Evolutionary conservation across 2,797 vertebrate genomes (phyloP), one percentile per base, ranked within the genome.

Genomic region (Pseudocheirus occidentalis): DNA sequence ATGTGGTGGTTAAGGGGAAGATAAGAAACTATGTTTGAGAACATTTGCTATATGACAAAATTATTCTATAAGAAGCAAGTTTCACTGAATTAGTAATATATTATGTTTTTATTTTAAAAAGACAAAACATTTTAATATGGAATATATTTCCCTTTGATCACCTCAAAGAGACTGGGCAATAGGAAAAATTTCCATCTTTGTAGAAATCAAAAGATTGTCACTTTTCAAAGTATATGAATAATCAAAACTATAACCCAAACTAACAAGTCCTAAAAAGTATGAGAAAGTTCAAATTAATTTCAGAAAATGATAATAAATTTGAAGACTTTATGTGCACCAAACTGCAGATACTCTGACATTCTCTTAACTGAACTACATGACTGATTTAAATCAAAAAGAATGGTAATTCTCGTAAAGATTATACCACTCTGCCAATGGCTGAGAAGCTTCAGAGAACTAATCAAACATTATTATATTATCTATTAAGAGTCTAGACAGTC

Each of bases 401-500:
- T 16, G 95, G 91, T 90, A 95, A 34, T 91, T 94, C 90, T 93
- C 87, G 3, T 90, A 87, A 93, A 96, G 93, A 91, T 95, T 96
- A 91, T 57, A 94, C 54, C 90, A 90, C 81, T 96, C 56, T 95
- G 81, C 31, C 95, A 96, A 96, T 97, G 93, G 55, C 94, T 96
- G 93, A 97, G 95, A 97, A 94, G 95, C 98, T 95, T 95, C 95
- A 95, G 87, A 96, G 96, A 98, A 96, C 53, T 58, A 96, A 98
- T 96, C 97, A 98, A 94, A 97, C 0, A 0, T 98, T 96, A 97
- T 98, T 98, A 93, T 57, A 90, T 97, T 97, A 97, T 97, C 95
- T 97, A 73, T 94, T 94, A 95, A 40, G 91, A 97, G 97, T 98
- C 98, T 98, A 98, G 97, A 98, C 96, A 97, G 93, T 92, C 96